Evolutionary conservation across 1,140 invertebrate species (phyloP).

Genomic region (Megalonaias nervosa): DNA sequence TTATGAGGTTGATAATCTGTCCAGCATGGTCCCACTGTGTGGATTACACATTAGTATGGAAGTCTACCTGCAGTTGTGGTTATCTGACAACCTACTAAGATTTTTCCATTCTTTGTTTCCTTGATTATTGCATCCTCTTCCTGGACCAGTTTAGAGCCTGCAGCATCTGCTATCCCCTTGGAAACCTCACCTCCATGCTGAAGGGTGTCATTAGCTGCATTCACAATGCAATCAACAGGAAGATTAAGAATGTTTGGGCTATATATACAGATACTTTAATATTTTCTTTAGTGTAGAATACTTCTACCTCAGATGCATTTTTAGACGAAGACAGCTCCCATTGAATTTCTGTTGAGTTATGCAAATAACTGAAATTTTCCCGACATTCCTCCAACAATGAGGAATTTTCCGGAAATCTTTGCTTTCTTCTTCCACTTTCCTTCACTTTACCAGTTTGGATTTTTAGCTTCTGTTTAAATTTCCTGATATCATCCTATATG

Average conservation of each 20-base stretch:
- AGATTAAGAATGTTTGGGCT: conserved; percentile 89
- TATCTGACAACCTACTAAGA: too few species aligned
- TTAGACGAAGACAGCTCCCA: background rate
- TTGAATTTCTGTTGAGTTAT: too few species aligned
- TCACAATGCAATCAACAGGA: conserved; percentile 68
- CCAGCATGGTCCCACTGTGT: conserved; percentile 12
- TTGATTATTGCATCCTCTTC: background rate
- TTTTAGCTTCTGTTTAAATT: too few species aligned
- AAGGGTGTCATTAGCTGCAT: conserved; percentile 8
- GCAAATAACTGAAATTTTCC: too few species aligned
- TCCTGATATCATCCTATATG: too few species aligned
- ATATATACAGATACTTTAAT: conserved; percentile 43
- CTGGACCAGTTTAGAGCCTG: background rate
- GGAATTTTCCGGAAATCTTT: too few species aligned
- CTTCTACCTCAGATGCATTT: background rate
- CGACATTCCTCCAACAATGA: background rate
- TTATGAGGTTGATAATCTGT: background rate
- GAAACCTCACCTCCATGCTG: conserved; percentile 1
- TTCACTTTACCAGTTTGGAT: too few species aligned
- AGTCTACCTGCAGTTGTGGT: too few species aligned
- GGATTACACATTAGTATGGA: too few species aligned
- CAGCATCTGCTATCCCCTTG: conserved; percentile 2
- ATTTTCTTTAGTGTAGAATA: conserved; percentile 1
- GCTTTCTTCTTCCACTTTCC: too few species aligned
- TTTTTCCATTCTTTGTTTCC: background rate